Conservation (phyloP, 2,888 invertebrate species). For the Hyalella azteca region DNA sequence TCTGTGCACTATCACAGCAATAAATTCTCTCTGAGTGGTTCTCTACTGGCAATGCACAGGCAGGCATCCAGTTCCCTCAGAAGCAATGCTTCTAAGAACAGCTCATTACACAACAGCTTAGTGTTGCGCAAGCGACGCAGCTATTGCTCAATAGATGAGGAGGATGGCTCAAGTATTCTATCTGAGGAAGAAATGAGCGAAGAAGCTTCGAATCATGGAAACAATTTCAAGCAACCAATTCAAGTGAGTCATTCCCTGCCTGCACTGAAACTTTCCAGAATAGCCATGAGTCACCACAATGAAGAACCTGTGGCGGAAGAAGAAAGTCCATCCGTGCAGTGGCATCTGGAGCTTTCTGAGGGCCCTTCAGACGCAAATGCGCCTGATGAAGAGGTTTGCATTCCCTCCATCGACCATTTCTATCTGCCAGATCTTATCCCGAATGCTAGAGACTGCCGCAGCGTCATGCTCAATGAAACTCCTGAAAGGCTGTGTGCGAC, state of each 20-base stretch:
- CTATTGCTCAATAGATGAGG: slow-evolving; percentile 41
- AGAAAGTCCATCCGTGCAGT: neutral
- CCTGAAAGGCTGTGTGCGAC: neutral
- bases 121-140: slow-evolving; percentile 24
- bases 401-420: neutral
- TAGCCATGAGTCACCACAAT: slow-evolving; percentile 49
- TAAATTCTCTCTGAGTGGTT: slow-evolving; percentile 56
- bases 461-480: neutral
- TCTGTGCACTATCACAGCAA: slow-evolving; percentile 42
- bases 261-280: slow-evolving; percentile 51
- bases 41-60: slow-evolving; percentile 54
- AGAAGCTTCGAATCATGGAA: slow-evolving; percentile 29
- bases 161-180: slow-evolving; percentile 36
- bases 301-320: slow-evolving; percentile 49
- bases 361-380: neutral
- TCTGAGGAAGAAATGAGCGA: slow-evolving; percentile 36
- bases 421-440: slow-evolving; percentile 54
- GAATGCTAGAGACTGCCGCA: slow-evolving; percentile 21
- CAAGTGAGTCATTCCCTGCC: slow-evolving; percentile 55
- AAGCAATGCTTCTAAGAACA: slow-evolving; percentile 44
- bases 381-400: slow-evolving; percentile 26
- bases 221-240: slow-evolving; percentile 31
- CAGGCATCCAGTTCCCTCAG: slow-evolving; percentile 55
- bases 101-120: slow-evolving; percentile 51
- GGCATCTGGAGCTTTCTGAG: neutral